These are phyloP conservation scores for Vidua chalybeata DNA, from an alignment of 2,113 vertebrate species.

Conservation along the genomic window DNA sequence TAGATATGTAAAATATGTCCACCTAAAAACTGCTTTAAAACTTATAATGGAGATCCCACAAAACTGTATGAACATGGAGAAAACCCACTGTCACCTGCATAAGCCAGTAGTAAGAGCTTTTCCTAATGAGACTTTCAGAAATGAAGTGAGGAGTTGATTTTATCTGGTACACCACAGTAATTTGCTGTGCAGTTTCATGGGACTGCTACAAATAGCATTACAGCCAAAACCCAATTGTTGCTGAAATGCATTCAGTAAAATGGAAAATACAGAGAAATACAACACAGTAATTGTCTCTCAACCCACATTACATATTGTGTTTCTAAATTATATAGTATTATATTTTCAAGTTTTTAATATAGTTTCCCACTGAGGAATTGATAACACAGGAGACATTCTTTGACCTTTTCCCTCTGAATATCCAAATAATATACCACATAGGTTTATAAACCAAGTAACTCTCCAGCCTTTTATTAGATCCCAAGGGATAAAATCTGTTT, in stretches of 20 bases:
- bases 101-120: conserved; percentile 38
- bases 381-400: conserved; percentile 71
- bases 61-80: neutral
- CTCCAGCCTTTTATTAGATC: conserved; percentile 70
- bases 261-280: conserved; percentile 76
- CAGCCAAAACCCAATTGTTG: conserved; percentile 73
- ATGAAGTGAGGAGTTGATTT: conserved; percentile 67
- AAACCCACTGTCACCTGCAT: conserved; percentile 5
- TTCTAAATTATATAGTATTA: conserved; percentile 73
- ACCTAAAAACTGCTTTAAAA: neutral
- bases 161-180: conserved; percentile 67
- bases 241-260: conserved; percentile 72
- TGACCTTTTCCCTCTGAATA: conserved; percentile 71
- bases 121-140: conserved; percentile 51
- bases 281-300: conserved; percentile 74
- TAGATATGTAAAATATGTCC: neutral
- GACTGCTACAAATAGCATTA: conserved; percentile 74
- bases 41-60: neutral
- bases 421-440: conserved; percentile 67
- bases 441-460: conserved; percentile 70
- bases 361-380: conserved; percentile 71
- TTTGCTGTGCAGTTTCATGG: conserved; percentile 73
- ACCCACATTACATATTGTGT: conserved; percentile 67
- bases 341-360: conserved; percentile 75
- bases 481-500: conserved; percentile 70